These are phyloP conservation scores for Fregata magnificens DNA, from an alignment of 2,113 vertebrate genomes.

Conservation along the genomic window DNA sequence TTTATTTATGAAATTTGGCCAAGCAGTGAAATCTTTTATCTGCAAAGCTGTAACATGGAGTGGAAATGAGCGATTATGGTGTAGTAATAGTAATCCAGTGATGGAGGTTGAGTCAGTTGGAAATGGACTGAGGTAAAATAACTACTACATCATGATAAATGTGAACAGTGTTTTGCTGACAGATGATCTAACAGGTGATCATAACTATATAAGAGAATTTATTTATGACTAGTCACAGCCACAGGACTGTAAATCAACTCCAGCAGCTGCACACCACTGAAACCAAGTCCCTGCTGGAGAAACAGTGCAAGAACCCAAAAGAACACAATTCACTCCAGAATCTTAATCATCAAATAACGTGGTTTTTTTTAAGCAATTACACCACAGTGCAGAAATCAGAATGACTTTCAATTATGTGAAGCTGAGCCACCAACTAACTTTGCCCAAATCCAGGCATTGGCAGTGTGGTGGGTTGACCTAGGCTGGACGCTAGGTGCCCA, in stretches of 20 bases:
- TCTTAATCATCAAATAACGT: constrained; percentile 89
- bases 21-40: no score
- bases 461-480: background rate
- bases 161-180: no score
- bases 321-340: constrained; percentile 88
- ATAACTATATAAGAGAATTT: constrained; percentile 94
- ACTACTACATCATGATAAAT: no score
- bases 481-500: no score
- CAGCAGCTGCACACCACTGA: constrained; percentile 86
- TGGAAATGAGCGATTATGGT: no score
- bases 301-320: constrained; percentile 73
- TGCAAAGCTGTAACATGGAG: no score
- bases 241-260: constrained; percentile 87
- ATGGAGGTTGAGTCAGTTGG: no score
- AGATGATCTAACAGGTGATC: no score
- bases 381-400: constrained; percentile 69
- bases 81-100: no score
- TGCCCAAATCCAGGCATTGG: constrained; percentile 13
- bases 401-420: constrained; percentile 71
- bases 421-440: constrained; percentile 58
- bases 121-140: no score
- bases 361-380: constrained; percentile 75
- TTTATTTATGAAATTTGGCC: no score
- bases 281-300: constrained; percentile 85
- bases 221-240: constrained; percentile 93